Base-by-base conservation (phyloP, 2,113 vertebrate genomes). In the Plestiodon gilberti region DNA sequence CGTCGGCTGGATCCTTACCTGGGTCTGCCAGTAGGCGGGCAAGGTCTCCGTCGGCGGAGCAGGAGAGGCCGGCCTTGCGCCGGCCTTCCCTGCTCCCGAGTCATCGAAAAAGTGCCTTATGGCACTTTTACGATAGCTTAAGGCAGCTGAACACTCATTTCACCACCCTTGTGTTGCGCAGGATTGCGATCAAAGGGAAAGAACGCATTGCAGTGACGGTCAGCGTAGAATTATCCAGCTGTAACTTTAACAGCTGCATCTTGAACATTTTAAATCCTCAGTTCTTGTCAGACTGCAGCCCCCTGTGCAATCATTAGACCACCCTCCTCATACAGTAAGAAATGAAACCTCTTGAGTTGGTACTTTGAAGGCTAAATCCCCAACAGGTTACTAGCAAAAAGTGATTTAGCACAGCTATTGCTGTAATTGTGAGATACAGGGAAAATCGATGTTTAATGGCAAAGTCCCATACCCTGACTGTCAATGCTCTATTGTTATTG, bases 341-440 rank as follows among this genome's bases (percentile, higher is more conserved):
- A 85, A 89, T 33, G 69, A 52, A n/a, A n/a, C 75, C 73, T 86
- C 78, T 33, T 59, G 86, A 74, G 76, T 85, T 91, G 69, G 82
- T 35, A 75, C 22, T 75, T 30, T 89, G 87, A 87, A 77, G 81
- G 82, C 40, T 89, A 91, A 94, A 90, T 89, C 85, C 93, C 87
- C 73, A 65, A 87, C 11, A 91, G 71, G 84, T n/a, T 82, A 88
- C 91, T 86, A 91, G 90, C 48, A 79, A 48, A 76, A 89, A 94
- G 89, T 90, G 93, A 95, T 93, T 96, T 93, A 95, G 90, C 93
- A 93, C 93, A 96, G 92, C 90, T 95, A 89, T 94, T 89, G 90
- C 93, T 93, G 88, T 92, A 95, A 95, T 95, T 90, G 94, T 90
- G 94, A 95, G 93, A 96, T 93, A 95, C 82, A 57, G 70, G 89